Evolutionary conservation across 2,888 invertebrate species (phyloP), one percentile per base, ranked within the genome.

Genomic region (Lithophane leautieri): DNA sequence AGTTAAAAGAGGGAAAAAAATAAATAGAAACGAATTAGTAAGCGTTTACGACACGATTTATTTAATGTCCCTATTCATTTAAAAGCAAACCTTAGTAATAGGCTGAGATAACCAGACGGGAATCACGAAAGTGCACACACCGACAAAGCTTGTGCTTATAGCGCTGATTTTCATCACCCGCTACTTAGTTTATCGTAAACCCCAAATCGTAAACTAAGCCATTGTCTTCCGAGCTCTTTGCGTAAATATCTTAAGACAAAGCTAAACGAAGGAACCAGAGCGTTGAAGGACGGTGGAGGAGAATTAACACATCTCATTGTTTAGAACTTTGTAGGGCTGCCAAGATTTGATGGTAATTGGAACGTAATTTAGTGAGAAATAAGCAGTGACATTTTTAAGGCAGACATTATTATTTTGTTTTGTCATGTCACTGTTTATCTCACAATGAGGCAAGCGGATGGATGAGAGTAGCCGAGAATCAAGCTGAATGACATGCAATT

Each of bases 221-320:
- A 83, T 83, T 83, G 83, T 83, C 50, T 71, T 73, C 25, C 9
- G 14, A 73, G 63, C 6, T 58, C 19, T 83, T 83, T 84, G 76
- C 86, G 85, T 75, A 84, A 86, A 86, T 74, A 71, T 66, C 28
- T 61, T 63, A 69, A 80, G 25, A 84, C 84, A 86, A 86, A 84
- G 79, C 82, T 73, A 78, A 81, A 47, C 62, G 75, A 60, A 78
- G 72, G 67, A 88, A 89, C 69, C 80, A 82, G 89, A 89, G 82
- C 89, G 86, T 84, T 84, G 84, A 86, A 81, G 83, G 84, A 85
- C 82, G 69, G 44, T 22, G 42, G 42, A 63, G 40, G 50, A 52
- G 63, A 79, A 78, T 86, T 86, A 82, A 78, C 73, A 85, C 83
- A 87, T 83, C 84, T 67, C 81, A 83, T 85, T 84, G 86, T 87